phyloP scores from a whole-genome alignment of 1,140 invertebrate genomes.

The Linepithema humile region DNA sequence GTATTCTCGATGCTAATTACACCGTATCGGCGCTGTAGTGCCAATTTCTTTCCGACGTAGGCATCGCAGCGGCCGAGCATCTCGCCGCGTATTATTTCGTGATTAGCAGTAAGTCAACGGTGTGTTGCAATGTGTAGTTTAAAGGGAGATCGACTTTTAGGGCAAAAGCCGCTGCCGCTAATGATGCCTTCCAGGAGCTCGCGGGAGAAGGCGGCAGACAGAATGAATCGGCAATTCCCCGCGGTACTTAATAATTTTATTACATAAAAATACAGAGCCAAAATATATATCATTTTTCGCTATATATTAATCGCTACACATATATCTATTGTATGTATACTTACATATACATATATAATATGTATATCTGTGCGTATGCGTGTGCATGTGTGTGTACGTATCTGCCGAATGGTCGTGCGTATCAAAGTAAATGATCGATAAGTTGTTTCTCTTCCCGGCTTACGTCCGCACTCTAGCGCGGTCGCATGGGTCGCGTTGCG shows the following conservation, averaged over 20 bases:
- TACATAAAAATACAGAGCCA: constrained; percentile 60
- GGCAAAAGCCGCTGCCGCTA: constrained; percentile 78
- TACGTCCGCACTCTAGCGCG: neutral
- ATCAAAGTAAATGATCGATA: neutral
- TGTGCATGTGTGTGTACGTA: constrained; percentile 78
- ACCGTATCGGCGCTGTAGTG: neutral
- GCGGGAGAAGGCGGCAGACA: constrained; percentile 87
- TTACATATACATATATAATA: constrained; percentile 65
- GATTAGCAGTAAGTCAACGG: constrained; percentile 58
- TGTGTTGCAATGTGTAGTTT: constrained; percentile 57
- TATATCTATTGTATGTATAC: constrained; percentile 55
- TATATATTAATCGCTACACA: constrained; percentile 65
- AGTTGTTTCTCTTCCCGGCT: neutral
- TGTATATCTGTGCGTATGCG: constrained; percentile 75
- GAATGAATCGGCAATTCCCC: constrained; percentile 92
- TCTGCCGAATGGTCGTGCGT: constrained; percentile 73
- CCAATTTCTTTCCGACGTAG: neutral
- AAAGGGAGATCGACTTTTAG: constrained; percentile 78
- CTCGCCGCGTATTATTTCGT: neutral
- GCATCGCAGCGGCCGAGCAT: neutral
- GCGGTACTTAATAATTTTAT: constrained; percentile 87
- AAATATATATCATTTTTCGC: constrained; percentile 60
- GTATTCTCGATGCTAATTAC: neutral
- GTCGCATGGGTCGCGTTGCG: neutral
- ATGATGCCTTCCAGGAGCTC: constrained; percentile 74